Base-by-base conservation (phyloP, 2,113 vertebrate genomes). In the Petrocephalus microphthalmus region DNA sequence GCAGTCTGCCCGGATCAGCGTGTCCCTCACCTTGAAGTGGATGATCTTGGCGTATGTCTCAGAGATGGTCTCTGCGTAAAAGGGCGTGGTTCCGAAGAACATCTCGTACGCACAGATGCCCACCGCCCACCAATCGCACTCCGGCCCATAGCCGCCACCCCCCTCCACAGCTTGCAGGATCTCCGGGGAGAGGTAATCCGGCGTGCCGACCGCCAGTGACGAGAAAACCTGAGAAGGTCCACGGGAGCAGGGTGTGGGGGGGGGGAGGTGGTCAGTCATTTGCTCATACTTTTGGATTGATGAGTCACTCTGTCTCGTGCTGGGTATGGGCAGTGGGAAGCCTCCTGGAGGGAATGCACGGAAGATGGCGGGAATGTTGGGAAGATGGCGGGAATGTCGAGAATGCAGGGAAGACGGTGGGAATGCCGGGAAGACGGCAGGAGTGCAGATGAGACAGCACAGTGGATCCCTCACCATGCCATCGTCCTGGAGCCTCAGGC, bases 81-180 rank as follows among this genome's bases (percentile, higher is more conserved):
- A 98, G 2, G 97, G 97, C 0, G 97, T 95, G 64, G 93, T 95
- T 0, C 97, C 97, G 0, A 95, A 95, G 89, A 97, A 94, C 97
- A 98, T 97, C 90, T 98, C 97, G 1, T 95, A 97, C 52, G 96
- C 95, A 42, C 97, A 96, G 54, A 97, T 93, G 0, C 97, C 97
- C 87, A 97, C 91, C 0, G 97, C 96, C 97, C 97, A 98, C 97
- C 97, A 98, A 94, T 98, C 97, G 87, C 97, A 97, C 89, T 97
- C 97, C 0, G 93, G 92, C 4, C 97, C 96, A 0, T 98, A 97
- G 5, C 93, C 93, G 51, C 94, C 88, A 7, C 91, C 88, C 1
- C 95, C 94, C 13, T 97, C 96, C 10, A 97, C 94, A 0, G 96
- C 96, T 85, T 91, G 93, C 92, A 98, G 92, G 86, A 97, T 97